Evolutionary conservation across 1,140 invertebrate genomes (phyloP), one percentile per base, ranked within the genome.

Genomic region (Reticulitermes speratus): DNA sequence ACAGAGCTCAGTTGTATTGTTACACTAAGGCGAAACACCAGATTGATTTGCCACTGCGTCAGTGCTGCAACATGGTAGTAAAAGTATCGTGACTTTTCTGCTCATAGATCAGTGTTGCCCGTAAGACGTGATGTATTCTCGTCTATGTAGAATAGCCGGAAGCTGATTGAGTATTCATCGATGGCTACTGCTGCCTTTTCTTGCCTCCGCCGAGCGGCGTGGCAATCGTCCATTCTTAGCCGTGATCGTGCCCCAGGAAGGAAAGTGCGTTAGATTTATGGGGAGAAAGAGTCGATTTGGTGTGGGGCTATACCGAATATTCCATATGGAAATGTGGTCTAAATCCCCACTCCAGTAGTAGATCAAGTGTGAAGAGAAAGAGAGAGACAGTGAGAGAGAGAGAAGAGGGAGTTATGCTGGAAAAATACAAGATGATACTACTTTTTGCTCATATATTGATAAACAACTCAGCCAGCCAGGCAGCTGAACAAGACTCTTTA

Each of bases 161-260:
- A 75, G 65, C 65, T 75, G 65, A 75, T 75, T 75, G 65, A 75
- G 65, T 75, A 75, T 75, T 75, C 65, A 75, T 75, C 65, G 65
- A 30, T 75, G 65, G 65, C 65, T 75, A 75, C 65, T n/a, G 65
- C 65, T 75, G 65, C 65, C 65, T 75, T 75, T 75, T 30, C n/a
- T 75, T 19, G 59, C 65, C 25, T 30, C 65, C 65, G 65, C 65
- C n/a, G 16, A 2, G 65, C 65, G 25, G 65, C 65, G 2, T 30
- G 65, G 65, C 65, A 25, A 25, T 75, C 65, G 59, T 65, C 59
- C 59, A 65, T 65, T 65, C 21, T 65, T 8, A 65, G 19, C 59
- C 19, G 59, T 23, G 59, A 21, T 65, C 59, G 59, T 65, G 59
- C 59, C 59, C 59, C 12, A 65, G 59, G 59, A 59, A 65, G 14